These are phyloP conservation scores for Leptinotarsa texana DNA, from an alignment of 1,140 invertebrate species.

Conservation along the genomic window DNA sequence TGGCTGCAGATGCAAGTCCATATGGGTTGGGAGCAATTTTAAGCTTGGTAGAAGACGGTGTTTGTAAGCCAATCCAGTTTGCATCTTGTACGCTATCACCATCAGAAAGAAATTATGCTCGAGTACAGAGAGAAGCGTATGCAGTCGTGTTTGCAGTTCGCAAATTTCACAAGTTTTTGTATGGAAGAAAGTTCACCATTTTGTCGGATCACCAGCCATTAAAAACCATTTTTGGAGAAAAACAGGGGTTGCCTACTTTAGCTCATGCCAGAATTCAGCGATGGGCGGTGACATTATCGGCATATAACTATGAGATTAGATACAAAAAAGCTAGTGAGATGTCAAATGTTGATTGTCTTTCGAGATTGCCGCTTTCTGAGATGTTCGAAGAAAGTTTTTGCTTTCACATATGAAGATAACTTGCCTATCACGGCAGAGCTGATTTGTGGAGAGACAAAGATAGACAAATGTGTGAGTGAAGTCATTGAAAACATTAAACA, in stretches of 20 bases:
- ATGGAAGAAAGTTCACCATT: conserved; percentile 35
- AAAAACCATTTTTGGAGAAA: conserved; percentile 30
- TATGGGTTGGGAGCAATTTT: conserved; percentile 54
- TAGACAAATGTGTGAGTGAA: no score
- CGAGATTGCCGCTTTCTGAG: no score
- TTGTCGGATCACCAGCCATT: conserved; percentile 34
- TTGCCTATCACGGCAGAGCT: no score
- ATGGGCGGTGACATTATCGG: conserved; percentile 22
- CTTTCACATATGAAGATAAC: no score
- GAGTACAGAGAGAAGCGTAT: conserved; percentile 41
- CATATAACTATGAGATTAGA: conserved; percentile 31
- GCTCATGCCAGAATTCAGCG: neutral
- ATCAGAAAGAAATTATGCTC: conserved; percentile 38
- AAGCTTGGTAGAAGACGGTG: conserved; percentile 41
- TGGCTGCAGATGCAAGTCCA: conserved; percentile 49
- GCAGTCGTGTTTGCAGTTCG: conserved; percentile 40
- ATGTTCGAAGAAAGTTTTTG: no score
- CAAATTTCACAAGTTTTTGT: conserved; percentile 41
- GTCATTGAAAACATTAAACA: no score
- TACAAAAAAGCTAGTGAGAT: no score
- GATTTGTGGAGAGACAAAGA: no score
- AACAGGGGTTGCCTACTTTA: conserved; percentile 26
- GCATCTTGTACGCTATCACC: conserved; percentile 40
- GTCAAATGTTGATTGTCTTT: no score
- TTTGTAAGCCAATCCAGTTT: conserved; percentile 52